These are phyloP conservation scores for Enteromius mattozi DNA, from an alignment of 2,797 vertebrate species.

Conservation along the genomic window DNA sequence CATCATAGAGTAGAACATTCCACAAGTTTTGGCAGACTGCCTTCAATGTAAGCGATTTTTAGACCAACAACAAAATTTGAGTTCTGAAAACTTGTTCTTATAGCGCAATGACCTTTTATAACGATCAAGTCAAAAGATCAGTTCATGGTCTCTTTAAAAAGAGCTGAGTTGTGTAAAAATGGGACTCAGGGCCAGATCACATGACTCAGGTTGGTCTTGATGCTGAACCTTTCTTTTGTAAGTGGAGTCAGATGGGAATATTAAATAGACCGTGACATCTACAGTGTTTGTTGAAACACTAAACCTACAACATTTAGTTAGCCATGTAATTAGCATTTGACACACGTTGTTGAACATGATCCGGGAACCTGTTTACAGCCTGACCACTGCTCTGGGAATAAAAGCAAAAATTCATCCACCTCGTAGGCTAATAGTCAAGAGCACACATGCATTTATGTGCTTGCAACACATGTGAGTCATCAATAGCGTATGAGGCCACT, in stretches of 20 bases:
- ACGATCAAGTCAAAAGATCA: too few species aligned
- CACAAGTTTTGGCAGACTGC: too few species aligned
- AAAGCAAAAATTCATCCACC: constrained; percentile 41
- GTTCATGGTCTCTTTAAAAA: background rate
- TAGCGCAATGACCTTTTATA: too few species aligned
- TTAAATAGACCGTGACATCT: constrained; percentile 65
- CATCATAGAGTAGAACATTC: too few species aligned
- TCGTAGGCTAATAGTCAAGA: background rate
- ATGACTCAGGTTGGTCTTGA: constrained; percentile 29
- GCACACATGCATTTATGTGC: background rate
- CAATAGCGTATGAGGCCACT: background rate
- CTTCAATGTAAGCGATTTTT: too few species aligned
- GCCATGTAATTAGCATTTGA: constrained; percentile 60
- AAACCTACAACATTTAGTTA: constrained; percentile 52
- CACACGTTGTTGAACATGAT: constrained; percentile 55
- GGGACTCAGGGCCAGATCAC: background rate
- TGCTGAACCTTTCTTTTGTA: constrained; percentile 44
- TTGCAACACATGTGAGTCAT: background rate
- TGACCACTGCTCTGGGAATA: constrained; percentile 40
- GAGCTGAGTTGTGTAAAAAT: background rate
- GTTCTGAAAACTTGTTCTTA: too few species aligned
- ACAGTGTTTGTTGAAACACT: constrained; percentile 63
- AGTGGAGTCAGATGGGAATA: constrained; percentile 68
- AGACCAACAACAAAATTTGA: too few species aligned
- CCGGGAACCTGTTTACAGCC: constrained; percentile 28